phyloP scores from a whole-genome alignment of 37 sponge, comb jelly and placozoan genomes.

The Cladorhizidae sp. region DNA sequence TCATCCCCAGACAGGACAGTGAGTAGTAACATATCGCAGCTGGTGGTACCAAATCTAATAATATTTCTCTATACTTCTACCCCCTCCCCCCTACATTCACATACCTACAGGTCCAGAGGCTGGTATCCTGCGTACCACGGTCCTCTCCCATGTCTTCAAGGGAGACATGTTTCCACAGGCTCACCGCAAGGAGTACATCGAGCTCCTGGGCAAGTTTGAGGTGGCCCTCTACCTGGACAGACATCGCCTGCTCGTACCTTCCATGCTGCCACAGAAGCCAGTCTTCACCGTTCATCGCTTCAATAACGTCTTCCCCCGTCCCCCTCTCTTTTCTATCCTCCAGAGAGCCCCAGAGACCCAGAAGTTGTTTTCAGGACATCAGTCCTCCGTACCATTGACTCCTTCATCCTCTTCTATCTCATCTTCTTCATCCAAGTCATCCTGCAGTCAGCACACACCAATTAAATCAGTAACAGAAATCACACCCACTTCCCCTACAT shows the following conservation, averaged over 20 bases:
- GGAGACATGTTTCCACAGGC: slow-evolving; percentile 77
- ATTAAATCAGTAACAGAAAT: background rate
- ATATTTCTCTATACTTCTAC: background rate
- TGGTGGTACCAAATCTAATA: no score
- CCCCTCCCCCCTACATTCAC: background rate
- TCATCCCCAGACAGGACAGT: slow-evolving; percentile 60
- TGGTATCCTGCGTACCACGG: slow-evolving; percentile 74
- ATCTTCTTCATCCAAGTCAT: background rate
- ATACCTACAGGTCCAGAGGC: slow-evolving; percentile 66
- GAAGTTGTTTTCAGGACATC: slow-evolving; percentile 2
- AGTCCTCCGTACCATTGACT: background rate
- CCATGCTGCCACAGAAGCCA: slow-evolving; percentile 72
- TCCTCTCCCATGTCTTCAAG: slow-evolving; percentile 82
- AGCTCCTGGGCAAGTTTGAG: slow-evolving; percentile 88
- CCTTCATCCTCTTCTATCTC: background rate
- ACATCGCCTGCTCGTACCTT: slow-evolving; percentile 81
- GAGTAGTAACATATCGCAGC: background rate
- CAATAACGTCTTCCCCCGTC: slow-evolving; percentile 77
- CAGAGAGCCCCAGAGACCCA: slow-evolving; percentile 7
- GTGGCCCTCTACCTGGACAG: slow-evolving; percentile 79
- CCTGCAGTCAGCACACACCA: background rate
- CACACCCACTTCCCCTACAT: slow-evolving; percentile 12
- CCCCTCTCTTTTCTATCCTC: slow-evolving; percentile 20
- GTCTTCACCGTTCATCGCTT: slow-evolving; percentile 66
- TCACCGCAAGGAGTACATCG: slow-evolving; percentile 78